phyloP scores from a whole-genome alignment of 2,797 vertebrate species.

The Tarsius wallacei region DNA sequence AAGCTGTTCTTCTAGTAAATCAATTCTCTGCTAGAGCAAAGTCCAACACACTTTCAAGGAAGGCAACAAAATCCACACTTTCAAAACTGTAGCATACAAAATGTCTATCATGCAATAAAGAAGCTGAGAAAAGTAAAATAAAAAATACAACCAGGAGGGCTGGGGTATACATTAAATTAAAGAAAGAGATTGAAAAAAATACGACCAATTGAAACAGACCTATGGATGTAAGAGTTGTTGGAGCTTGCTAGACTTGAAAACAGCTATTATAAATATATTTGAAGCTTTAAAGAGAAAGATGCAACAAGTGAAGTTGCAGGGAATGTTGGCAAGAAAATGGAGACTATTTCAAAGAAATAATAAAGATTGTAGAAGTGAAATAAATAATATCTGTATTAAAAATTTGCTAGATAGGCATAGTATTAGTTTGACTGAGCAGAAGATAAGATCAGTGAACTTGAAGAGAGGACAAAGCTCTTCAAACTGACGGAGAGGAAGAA shows the following conservation, averaged over 20 bases:
- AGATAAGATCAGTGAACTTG: neutral
- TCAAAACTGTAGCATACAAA: neutral
- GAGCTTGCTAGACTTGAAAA: neutral
- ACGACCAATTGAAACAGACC: neutral
- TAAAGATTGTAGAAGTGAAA: neutral
- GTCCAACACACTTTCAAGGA: neutral
- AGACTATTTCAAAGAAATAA: neutral
- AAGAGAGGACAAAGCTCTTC: neutral
- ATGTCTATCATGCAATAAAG: neutral
- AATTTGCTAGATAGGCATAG: neutral
- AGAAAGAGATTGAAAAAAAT: neutral
- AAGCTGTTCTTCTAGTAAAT: neutral
- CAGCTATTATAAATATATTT: neutral
- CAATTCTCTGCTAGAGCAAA: neutral
- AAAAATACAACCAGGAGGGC: neutral
- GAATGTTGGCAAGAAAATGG: neutral
- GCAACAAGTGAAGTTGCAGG: neutral
- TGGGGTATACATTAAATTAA: no score
- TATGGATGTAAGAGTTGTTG: neutral
- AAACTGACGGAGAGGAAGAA: neutral
- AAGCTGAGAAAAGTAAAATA: neutral
- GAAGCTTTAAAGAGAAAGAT: conserved; percentile 5
- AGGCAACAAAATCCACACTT: neutral
- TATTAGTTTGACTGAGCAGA: neutral
- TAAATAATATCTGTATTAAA: neutral